Percentiles rank a stretch among this genome's conserved stretches.
Evolutionary conservation across 2,797 vertebrate genomes (phyloP).

Genomic region (Danio aesculapii): DNA sequence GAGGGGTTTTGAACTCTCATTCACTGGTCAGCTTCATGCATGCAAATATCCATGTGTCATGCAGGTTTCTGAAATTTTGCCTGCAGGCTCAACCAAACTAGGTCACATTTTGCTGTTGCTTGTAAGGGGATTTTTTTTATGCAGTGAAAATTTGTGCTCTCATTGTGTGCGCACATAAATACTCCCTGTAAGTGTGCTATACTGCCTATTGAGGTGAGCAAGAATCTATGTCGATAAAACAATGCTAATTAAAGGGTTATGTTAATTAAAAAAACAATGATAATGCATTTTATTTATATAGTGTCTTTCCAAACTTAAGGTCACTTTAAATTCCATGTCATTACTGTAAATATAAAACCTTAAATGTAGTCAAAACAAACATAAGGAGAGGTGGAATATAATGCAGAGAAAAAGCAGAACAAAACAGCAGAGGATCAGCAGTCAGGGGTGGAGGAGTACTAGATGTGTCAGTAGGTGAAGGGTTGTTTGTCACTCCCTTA

Average conservation of each 20-base stretch:
- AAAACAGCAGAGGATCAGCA: conserved; percentile 5
- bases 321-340: neutral
- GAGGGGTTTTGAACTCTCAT: conserved; percentile 17
- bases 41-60: conserved; percentile 46
- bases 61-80: conserved; percentile 36
- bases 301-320: neutral
- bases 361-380: neutral
- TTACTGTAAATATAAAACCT: neutral
- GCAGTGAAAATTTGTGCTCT: neutral
- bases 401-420: neutral
- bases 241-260: neutral
- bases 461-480: neutral
- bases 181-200: neutral
- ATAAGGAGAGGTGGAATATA: neutral
- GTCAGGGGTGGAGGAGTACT: conserved; percentile 12
- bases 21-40: conserved; percentile 29
- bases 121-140: conserved; percentile 34
- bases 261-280: neutral
- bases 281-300: neutral
- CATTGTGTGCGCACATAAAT: conserved; percentile 17
- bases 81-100: conserved; percentile 20
- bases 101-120: conserved; percentile 38
- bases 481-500: neutral
- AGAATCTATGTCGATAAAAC: neutral
- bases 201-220: neutral